Base-by-base conservation (phyloP, 2,888 invertebrate genomes). In the Acronicta aceris region DNA sequence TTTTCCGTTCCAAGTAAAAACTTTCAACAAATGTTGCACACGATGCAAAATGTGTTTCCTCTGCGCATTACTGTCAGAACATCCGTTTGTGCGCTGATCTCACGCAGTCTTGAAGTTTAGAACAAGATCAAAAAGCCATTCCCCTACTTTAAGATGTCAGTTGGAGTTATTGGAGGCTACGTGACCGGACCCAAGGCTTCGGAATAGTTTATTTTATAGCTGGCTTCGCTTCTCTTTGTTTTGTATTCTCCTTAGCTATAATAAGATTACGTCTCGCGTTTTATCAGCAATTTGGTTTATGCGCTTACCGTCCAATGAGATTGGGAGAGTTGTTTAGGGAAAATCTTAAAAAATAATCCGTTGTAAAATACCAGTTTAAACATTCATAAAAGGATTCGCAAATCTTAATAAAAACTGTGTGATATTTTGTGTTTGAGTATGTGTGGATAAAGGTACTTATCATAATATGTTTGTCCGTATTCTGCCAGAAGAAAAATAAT, bases 41-140 rank as follows among this genome's bases (percentile, higher is more conserved):
- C n/a, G 51, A 48, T 62, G 55, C 54, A 66, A 58, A 74, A 70
- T 53, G 10, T 65, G 57, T 57, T 59, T 63, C 57, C 59, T 60
- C 65, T 57, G 40, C 50, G 25, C 21, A 40, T 57, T 48, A 61
- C 47, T 45, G 61, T 71, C 54, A 56, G 63, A 65, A 56, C 55
- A 71, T 73, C 71, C 65, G 71, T 62, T 74, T 74, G 73, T 74
- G 68, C 46, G 64, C 62, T 63, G 75, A 74, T 78, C 71, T 65
- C n/a, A 38, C 38, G 71, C 51, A 68, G 76, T 70, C 65, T 78
- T 74, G 61, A 76, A 76, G 60, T 81, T 85, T 79, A 79, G 81
- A 81, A 81, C 81, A 82, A 89, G 90, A 91, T 91, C 92, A 91
- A 90, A 90, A 88, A 89, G 88, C 88, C 74, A 86, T 90, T 89